Evolutionary conservation across 2,888 invertebrate species (phyloP), one percentile per base, ranked within the genome.

Genomic region (Torymus tubicola): DNA sequence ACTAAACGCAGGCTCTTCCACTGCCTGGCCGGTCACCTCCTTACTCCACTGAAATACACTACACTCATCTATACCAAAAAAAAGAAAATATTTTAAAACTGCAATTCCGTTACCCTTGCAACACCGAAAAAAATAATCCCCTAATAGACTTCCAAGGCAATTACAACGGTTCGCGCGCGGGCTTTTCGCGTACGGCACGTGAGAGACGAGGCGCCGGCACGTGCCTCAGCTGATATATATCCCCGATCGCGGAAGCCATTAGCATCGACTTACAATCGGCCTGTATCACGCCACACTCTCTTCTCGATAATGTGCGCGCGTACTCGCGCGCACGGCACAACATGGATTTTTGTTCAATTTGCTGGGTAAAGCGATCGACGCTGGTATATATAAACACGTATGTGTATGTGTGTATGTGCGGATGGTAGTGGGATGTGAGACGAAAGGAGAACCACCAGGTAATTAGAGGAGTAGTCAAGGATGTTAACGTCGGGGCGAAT

Each of bases 191-290:
- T 0, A 5, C 14, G 10, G 55, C 3, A 10, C 16, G 52, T 5
- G 14, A 5, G 10, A 21, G 53, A 3, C 5, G 1, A 18, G 52
- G 42, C 50, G 13, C 2, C 53, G 61, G 13, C 31, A 8, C 63
- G 65, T 10, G 72, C 16, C 24, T 2, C 18, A 3, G 24, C 24
- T 3, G 24, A 50, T 10, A 18, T 50, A 52, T 18, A 12, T 18
- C 2, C 10, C 13, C 68, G 74, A 65, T 74, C 68, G 75, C 75
- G 53, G 75, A 75, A 68, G 53, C 75, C 21, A 68, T 68, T 75
- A 75, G 53, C 68, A 68, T 75, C 75, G 67, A 74, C 60, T 72
- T 31, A 63, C 61, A 63, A 61, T 72, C 72, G 72, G 53, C 31
- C 68, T 67, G 24, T 42, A 67, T 67, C 74, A 67, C 74, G 74